Base-by-base conservation (phyloP, 1,140 invertebrate species). In the Lepidurus arcticus region DNA sequence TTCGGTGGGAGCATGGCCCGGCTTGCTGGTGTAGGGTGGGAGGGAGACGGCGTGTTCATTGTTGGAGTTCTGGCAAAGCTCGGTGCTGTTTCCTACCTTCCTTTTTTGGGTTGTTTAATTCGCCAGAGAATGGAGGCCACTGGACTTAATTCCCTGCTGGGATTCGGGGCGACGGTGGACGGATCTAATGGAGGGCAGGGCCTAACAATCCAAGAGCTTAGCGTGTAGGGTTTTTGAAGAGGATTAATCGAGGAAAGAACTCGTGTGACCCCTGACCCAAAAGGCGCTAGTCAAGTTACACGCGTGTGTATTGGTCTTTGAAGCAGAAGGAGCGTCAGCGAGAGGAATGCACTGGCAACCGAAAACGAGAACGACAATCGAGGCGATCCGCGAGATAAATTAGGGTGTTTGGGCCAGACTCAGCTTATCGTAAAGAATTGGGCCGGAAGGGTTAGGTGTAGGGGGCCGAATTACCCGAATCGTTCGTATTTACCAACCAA, bases 241-340 rank as follows among this genome's bases (percentile, higher is more conserved):
- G n/a, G 53, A 65, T 65, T 65, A 65, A 65, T 65, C 7, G 53
- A 65, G 53, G 53, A 65, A 65, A 65, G 53, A 65, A 65, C 53
- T 65, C 53, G 53, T 65, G 53, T 65, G 53, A 65, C 53, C 53
- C 53, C 53, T 65, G 53, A 65, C 21, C 53, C 53, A 65, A n/a
- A 65, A 65, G 53, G n/a, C 21, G 53, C 53, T 65, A 65, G 21
- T 65, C 53, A 65, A 65, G 53, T 65, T 65, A 65, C 53, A 65
- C 53, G 47, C 21, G 53, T 47, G 45, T 65, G 53, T 65, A 65
- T 65, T 13, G 16, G 53, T 65, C 16, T 65, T 16, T 13, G 13
- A 7, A 21, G 16, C 21, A 6, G 53, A 16, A 65, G 2, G 34
- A 16, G 53, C 0, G 6, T 21, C n/a, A 21, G 16, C 4, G 21